These are phyloP conservation scores for Drosophila gunungcola DNA, from an alignment of 1,140 invertebrate genomes.

Conservation along the genomic window DNA sequence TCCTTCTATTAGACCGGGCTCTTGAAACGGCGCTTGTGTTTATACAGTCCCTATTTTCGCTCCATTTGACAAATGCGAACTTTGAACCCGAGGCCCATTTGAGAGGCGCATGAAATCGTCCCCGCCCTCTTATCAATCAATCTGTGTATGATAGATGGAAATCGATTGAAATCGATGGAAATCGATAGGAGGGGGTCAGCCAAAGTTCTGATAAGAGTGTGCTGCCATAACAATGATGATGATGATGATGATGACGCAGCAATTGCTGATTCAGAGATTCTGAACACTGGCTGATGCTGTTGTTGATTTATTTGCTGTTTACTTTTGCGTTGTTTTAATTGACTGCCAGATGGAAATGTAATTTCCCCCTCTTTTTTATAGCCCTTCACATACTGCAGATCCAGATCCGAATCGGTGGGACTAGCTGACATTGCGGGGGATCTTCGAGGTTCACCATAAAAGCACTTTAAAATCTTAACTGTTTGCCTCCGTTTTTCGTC, in stretches of 20 bases:
- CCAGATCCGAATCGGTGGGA: conserved; percentile 24
- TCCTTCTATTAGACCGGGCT: conserved; percentile 18
- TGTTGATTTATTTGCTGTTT: conserved; percentile 54
- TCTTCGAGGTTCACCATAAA: conserved; percentile 25
- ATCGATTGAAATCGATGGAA: conserved; percentile 42
- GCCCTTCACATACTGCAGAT: conserved; percentile 33
- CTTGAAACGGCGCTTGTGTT: conserved; percentile 17
- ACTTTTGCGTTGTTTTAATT: conserved; percentile 59
- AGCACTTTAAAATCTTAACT: conserved; percentile 14
- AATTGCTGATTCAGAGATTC: conserved; percentile 63
- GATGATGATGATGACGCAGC: conserved; percentile 58
- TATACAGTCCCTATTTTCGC: conserved; percentile 30
- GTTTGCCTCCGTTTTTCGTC: conserved; percentile 16
- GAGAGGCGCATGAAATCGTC: background rate
- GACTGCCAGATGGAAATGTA: conserved; percentile 16
- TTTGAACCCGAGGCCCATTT: conserved; percentile 25
- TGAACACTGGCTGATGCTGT: conserved; percentile 33
- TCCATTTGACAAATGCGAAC: conserved; percentile 52
- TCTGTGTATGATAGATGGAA: conserved; percentile 41
- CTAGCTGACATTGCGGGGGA: conserved; percentile 41
- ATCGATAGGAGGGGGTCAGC: conserved; percentile 38
- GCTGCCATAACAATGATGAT: conserved; percentile 20
- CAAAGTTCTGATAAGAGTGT: conserved; percentile 38
- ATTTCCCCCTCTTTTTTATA: background rate
- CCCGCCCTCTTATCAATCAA: conserved; percentile 42